Evolutionary conservation across 1,140 invertebrate genomes (phyloP).

Genomic region (Lepidurus arcticus): DNA sequence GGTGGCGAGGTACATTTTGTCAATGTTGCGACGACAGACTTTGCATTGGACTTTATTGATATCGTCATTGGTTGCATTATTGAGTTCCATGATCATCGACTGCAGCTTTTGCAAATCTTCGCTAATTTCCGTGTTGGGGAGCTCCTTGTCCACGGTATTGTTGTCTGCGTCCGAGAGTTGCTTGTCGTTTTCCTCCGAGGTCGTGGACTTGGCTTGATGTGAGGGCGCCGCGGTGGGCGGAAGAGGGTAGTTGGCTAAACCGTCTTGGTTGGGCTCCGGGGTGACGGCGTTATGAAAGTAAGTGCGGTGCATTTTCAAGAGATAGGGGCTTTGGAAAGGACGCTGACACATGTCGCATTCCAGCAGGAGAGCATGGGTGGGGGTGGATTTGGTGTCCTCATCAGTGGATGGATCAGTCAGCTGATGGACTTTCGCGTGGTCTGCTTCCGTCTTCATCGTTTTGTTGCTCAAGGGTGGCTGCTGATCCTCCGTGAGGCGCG

Average conservation of each 20-base stretch:
- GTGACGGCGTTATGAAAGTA: slow-evolving; percentile 45
- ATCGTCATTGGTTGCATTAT: slow-evolving; percentile 56
- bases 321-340: slow-evolving; percentile 51
- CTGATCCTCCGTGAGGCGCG: slow-evolving; percentile 40
- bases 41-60: slow-evolving; percentile 50
- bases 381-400: background rate
- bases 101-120: slow-evolving; percentile 81
- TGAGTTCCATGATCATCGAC: slow-evolving; percentile 84
- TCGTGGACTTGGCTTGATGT: slow-evolving; percentile 1
- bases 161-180: slow-evolving; percentile 32
- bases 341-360: slow-evolving; percentile 53
- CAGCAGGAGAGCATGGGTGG: slow-evolving; percentile 7
- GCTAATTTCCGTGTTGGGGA: slow-evolving; percentile 41
- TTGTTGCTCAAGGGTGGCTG: background rate
- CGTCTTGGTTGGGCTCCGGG: background rate
- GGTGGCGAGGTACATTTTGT: slow-evolving; percentile 52
- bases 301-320: slow-evolving; percentile 52
- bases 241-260: slow-evolving; percentile 7
- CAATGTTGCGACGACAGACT: slow-evolving; percentile 54
- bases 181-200: slow-evolving; percentile 33
- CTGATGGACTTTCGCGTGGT: slow-evolving; percentile 29
- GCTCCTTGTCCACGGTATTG: slow-evolving; percentile 22
- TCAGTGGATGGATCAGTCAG: slow-evolving; percentile 11
- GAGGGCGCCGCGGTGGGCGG: slow-evolving; percentile 34
- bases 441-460: background rate